Conservation (phyloP, 2,113 vertebrate species). For the Burhinus bistriatus region DNA sequence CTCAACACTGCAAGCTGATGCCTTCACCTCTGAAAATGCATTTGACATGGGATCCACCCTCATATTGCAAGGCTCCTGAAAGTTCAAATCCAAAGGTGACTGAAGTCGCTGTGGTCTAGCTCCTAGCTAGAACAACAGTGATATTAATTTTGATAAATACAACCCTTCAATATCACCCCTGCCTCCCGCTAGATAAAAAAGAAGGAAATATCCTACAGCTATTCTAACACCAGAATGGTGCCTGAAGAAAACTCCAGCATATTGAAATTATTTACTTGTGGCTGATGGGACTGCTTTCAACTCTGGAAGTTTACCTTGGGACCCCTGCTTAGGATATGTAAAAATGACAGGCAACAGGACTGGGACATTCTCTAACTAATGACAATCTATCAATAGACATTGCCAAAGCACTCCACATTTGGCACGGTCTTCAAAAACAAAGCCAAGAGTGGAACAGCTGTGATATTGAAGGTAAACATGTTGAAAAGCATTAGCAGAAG, state of each 20-base stretch:
- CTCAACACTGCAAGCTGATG: neutral
- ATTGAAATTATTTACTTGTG: neutral
- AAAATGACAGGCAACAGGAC: neutral
- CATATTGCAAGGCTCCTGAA: neutral
- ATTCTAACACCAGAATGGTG: neutral
- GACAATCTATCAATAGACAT: neutral
- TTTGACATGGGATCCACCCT: neutral
- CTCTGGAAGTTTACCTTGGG: neutral
- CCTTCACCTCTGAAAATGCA: neutral
- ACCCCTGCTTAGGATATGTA: neutral
- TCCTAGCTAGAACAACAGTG: neutral
- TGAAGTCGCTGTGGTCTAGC: neutral
- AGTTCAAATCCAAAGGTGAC: neutral
- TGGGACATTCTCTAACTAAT: neutral
- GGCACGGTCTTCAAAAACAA: neutral
- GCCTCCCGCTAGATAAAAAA: neutral
- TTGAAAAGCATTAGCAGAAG: conserved; percentile 46
- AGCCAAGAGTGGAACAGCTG: conserved; percentile 57
- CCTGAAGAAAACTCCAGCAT: neutral
- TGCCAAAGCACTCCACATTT: conserved; percentile 44
- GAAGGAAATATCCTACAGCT: neutral
- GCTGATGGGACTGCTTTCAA: neutral
- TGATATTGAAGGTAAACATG: conserved; percentile 50
- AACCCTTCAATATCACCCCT: neutral
- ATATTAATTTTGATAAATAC: neutral